These are phyloP conservation scores for Thyatira batis DNA, from an alignment of 2,888 invertebrate genomes.

Conservation along the genomic window DNA sequence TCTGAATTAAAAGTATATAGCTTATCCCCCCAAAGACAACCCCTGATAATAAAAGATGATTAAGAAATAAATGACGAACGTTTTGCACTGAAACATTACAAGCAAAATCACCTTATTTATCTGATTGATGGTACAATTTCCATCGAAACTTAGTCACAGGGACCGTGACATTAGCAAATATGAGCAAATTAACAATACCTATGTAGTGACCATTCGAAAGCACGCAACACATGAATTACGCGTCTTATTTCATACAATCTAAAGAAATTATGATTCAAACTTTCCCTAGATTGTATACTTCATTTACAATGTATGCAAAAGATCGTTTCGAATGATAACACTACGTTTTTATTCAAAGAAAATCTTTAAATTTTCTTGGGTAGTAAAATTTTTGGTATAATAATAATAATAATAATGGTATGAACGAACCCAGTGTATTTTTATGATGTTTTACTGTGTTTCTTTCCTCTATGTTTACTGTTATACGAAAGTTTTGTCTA, in stretches of 20 bases:
- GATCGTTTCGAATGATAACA: neutral
- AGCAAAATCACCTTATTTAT: neutral
- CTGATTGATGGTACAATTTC: neutral
- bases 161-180: neutral
- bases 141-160: neutral
- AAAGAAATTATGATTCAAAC: constrained; percentile 1
- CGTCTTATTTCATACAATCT: constrained; percentile 8
- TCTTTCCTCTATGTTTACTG: too few species aligned
- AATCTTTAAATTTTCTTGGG: too few species aligned
- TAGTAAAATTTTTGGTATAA: too few species aligned
- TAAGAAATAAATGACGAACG: too few species aligned
- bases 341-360: neutral
- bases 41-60: too few species aligned
- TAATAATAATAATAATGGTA: too few species aligned
- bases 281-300: neutral
- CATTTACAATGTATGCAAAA: neutral
- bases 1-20: too few species aligned
- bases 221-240: constrained; percentile 34
- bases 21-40: too few species aligned
- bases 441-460: too few species aligned
- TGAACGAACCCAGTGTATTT: too few species aligned
- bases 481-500: too few species aligned
- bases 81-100: too few species aligned
- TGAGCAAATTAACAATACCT: neutral
- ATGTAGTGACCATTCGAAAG: neutral